Evolutionary conservation across 1,140 invertebrate species (phyloP), one percentile per base, ranked within the genome.

Genomic region (Triops longicaudatus): DNA sequence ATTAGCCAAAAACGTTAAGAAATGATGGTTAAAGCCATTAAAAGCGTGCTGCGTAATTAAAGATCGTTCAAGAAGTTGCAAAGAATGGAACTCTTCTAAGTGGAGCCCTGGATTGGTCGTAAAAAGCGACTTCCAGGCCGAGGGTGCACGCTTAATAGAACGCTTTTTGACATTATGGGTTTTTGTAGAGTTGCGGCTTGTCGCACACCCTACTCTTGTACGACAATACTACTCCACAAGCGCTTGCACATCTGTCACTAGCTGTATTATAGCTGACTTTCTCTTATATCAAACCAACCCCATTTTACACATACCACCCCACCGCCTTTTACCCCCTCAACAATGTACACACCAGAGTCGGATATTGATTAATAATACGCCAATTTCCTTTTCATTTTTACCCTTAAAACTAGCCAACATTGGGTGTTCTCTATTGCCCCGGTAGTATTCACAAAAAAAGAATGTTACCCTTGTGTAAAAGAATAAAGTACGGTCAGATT

Each of bases 281-380:
- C 22, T 63, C 50, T 22, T 22, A n/a, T 63, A 63, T 63, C 14
- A n/a, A 63, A 5, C 50, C 50, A 9, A 14, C 50, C 50, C 6
- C 22, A 7, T 22, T 63, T 22, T 37, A 37, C 31, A 37, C 31
- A 37, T n/a, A 37, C 31, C 31, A 37, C 31, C 31, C 31, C 31
- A 37, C 31, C 31, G 2, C 31, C 31, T 37, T 7, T 37, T 37
- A 7, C 31, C 31, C 7, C 31, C 31, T n/a, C 31, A 37, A 37
- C 31, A 22, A 63, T 5, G 17, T 63, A 22, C 14, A 63, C 50
- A 63, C 50, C 10, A 6, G 50, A 63, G 50, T 63, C n/a, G 14
- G 50, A 63, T 63, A 63, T 63, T 63, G 50, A 63, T 63, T 17
- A 63, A 63, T 63, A 63, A 63, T 63, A 63, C 50, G 50, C 50